phyloP scores from a whole-genome alignment of 2,113 vertebrate species.

The Coreoperca whiteheadi region DNA sequence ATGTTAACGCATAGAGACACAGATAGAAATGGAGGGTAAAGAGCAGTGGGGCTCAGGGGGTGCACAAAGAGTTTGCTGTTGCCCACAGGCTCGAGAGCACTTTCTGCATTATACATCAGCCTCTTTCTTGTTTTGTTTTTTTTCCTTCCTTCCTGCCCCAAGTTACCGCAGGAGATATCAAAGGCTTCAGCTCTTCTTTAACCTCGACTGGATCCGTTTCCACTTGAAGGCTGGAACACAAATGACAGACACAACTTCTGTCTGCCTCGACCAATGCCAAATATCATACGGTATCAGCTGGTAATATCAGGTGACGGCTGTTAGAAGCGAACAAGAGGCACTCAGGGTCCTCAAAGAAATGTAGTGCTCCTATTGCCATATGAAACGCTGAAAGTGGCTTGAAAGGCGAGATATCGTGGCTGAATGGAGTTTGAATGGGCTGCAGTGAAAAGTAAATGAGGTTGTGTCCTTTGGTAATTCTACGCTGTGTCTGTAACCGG shows the following conservation, averaged over 20 bases:
- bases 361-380: background rate
- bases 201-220: slow-evolving; percentile 53
- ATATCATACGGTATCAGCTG: too few species aligned
- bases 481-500: slow-evolving; percentile 3
- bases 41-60: slow-evolving; percentile 36
- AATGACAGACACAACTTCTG: slow-evolving; percentile 20
- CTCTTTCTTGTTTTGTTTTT: slow-evolving; percentile 36
- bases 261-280: background rate
- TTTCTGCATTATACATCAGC: slow-evolving; percentile 80
- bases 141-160: slow-evolving; percentile 41
- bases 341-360: background rate
- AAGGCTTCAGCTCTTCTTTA: slow-evolving; percentile 59
- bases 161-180: slow-evolving; percentile 62
- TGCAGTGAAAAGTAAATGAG: slow-evolving; percentile 29
- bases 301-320: too few species aligned
- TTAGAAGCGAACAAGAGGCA: slow-evolving; percentile 1
- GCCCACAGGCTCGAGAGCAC: slow-evolving; percentile 70
- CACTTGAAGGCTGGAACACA: slow-evolving; percentile 48
- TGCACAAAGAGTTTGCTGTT: slow-evolving; percentile 52
- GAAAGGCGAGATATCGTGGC: slow-evolving; percentile 15
- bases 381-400: background rate
- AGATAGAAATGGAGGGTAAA: slow-evolving; percentile 33
- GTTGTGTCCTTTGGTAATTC: slow-evolving; percentile 34
- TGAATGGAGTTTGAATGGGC: slow-evolving; percentile 30
- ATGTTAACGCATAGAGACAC: slow-evolving; percentile 12